A percentile compares a stretch with the other conserved stretches of the same genome.
Conservation (phyloP, 2,888 invertebrate genomes). For the Nymphalis polychloros region DNA sequence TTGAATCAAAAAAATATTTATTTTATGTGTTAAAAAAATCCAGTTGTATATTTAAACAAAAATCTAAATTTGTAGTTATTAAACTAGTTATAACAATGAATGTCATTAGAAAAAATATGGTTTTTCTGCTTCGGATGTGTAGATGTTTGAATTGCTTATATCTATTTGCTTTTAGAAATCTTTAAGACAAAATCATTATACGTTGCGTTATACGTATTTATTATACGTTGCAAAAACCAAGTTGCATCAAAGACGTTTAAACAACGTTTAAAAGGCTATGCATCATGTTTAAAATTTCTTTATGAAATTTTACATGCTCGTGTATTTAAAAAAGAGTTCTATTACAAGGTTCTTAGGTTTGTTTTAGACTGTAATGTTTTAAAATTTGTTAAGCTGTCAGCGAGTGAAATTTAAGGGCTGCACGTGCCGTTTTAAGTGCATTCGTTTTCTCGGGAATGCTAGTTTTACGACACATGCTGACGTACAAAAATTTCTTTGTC, state of each 20-base stretch:
- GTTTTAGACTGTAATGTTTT: not conserved
- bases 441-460: constrained; percentile 42
- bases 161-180: too few relatives aligned
- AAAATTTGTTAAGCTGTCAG: constrained; percentile 33
- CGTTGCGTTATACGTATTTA: not conserved
- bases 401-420: constrained; percentile 39
- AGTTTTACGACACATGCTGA: constrained; percentile 41
- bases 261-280: constrained; percentile 30
- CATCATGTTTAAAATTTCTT: constrained; percentile 31
- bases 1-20: too few relatives aligned
- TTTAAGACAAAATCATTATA: not conserved
- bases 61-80: too few relatives aligned
- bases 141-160: too few relatives aligned
- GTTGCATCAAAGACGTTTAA: constrained; percentile 1
- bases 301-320: constrained; percentile 1
- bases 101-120: too few relatives aligned
- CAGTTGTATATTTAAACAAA: too few relatives aligned
- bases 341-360: constrained; percentile 11
- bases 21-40: too few relatives aligned
- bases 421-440: constrained; percentile 43
- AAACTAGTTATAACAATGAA: too few relatives aligned
- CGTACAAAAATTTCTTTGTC: constrained; percentile 38
- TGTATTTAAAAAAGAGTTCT: constrained; percentile 14
- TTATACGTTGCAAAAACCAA: constrained; percentile 1
- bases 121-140: too few relatives aligned